Evolutionary conservation across 2,113 vertebrate genomes (phyloP).

Genomic region (Channa maculata): DNA sequence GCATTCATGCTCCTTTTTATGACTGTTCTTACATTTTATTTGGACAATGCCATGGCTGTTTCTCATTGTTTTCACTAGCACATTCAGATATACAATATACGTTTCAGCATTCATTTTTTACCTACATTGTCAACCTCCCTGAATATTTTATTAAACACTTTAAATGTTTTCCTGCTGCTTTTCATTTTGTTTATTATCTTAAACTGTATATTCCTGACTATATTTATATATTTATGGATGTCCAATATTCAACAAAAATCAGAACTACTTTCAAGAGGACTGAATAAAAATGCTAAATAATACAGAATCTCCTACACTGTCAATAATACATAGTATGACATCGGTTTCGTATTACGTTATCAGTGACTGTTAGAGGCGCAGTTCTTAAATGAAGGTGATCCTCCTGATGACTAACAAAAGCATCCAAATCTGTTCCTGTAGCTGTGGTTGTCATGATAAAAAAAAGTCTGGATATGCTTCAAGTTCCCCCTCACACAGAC

Average conservation of each 20-base stretch:
- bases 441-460: not conserved
- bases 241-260: no score
- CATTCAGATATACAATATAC: slow-evolving; percentile 8
- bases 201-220: not conserved
- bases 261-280: no score
- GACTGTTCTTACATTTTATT: not conserved
- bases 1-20: slow-evolving; percentile 11
- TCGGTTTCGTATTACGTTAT: no score
- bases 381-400: not conserved
- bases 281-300: not conserved
- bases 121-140: slow-evolving; percentile 26
- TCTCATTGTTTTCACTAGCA: slow-evolving; percentile 28
- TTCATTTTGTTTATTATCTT: not conserved
- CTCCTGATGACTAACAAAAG: not conserved
- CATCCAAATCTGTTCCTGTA: not conserved
- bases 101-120: slow-evolving; percentile 40
- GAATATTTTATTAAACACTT: slow-evolving; percentile 66
- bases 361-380: not conserved
- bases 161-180: slow-evolving; percentile 15
- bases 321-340: not conserved
- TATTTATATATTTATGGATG: no score
- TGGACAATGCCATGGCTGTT: slow-evolving; percentile 19
- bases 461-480: slow-evolving; percentile 36
- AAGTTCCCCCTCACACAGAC: slow-evolving; percentile 72
- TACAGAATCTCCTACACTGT: not conserved